A percentile compares a stretch with the other conserved stretches of the same genome.
phyloP scores from a whole-genome alignment of 1,140 invertebrate species.

The Drosophila nigromelanica region DNA sequence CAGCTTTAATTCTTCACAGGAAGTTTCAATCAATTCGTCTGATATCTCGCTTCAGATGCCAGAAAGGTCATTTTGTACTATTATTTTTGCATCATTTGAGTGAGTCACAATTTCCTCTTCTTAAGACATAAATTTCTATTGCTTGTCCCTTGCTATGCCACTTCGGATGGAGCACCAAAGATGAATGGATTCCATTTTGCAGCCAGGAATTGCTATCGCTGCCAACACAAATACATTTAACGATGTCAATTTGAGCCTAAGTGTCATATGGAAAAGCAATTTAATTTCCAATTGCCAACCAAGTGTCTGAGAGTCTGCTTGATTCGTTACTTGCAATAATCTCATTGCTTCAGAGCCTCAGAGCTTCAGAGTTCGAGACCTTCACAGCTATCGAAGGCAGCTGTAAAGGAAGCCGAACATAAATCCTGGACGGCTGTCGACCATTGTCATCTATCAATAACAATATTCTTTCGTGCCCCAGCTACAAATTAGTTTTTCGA shows the following conservation, averaged over 20 bases:
- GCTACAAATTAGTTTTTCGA: constrained; percentile 74
- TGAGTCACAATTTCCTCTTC: constrained; percentile 14
- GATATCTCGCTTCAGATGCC: background rate
- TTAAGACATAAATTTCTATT: constrained; percentile 35
- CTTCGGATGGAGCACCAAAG: constrained; percentile 17
- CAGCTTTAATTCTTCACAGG: background rate
- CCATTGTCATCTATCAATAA: constrained; percentile 72
- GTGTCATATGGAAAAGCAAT: constrained; percentile 63
- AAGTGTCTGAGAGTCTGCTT: constrained; percentile 23
- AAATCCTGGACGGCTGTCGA: constrained; percentile 37
- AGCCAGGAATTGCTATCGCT: constrained; percentile 31
- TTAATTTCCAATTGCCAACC: constrained; percentile 58
- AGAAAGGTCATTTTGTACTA: constrained; percentile 18
- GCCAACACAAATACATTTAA: constrained; percentile 46
- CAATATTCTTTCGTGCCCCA: constrained; percentile 62
- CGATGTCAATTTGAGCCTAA: constrained; percentile 52
- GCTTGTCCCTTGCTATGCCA: constrained; percentile 9
- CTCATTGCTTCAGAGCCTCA: constrained; percentile 8
- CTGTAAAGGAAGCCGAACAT: constrained; percentile 23
- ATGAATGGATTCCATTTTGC: constrained; percentile 49
- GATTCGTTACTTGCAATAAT: constrained; percentile 30
- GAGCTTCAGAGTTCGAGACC: background rate
- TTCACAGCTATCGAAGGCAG: background rate
- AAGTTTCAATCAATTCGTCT: constrained; percentile 23
- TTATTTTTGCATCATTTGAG: constrained; percentile 33